Conservation (phyloP, 2,888 invertebrate species). For the Gasteruption jaculator region DNA sequence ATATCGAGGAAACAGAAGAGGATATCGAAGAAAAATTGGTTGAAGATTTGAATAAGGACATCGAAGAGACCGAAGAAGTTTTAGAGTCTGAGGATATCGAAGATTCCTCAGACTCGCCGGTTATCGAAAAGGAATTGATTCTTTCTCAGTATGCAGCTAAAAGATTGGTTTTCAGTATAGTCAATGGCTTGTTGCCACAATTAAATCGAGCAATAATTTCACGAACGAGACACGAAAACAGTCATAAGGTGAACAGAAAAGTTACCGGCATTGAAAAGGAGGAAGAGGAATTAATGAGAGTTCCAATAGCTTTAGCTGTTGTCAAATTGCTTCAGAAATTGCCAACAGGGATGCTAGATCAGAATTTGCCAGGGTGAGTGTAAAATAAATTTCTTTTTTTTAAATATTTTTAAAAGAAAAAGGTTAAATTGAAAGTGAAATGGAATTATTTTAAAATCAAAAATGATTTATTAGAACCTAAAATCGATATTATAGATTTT, state of each 20-base stretch:
- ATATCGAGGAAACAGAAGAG: conserved; percentile 31
- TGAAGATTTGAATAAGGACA: conserved; percentile 35
- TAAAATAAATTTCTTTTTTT: conserved; percentile 12
- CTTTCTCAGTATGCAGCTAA: conserved; percentile 71
- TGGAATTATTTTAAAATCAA: too few relatives aligned
- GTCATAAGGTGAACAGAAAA: conserved; percentile 75
- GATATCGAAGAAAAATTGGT: conserved; percentile 50
- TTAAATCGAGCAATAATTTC: conserved; percentile 70
- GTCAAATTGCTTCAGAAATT: conserved; percentile 87
- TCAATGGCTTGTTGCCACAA: conserved; percentile 72
- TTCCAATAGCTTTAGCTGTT: conserved; percentile 89
- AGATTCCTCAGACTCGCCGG: conserved; percentile 25
- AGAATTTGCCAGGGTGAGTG: conserved; percentile 76
- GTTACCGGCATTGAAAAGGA: conserved; percentile 70
- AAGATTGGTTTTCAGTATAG: conserved; percentile 68
- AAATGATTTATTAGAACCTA: too few relatives aligned
- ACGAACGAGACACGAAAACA: conserved; percentile 68
- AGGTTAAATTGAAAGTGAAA: too few relatives aligned
- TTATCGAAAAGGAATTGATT: conserved; percentile 53
- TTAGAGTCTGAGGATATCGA: conserved; percentile 36
- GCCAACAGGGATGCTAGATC: conserved; percentile 69
- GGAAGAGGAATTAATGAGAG: conserved; percentile 82
- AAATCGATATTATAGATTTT: conserved; percentile 3
- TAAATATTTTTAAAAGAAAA: conserved; percentile 6
- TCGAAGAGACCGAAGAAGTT: conserved; percentile 34